A percentile compares a stretch with the other conserved stretches of the same genome.
Evolutionary conservation across 2,888 invertebrate genomes (phyloP).

Genomic region (Ophioninae sp.): DNA sequence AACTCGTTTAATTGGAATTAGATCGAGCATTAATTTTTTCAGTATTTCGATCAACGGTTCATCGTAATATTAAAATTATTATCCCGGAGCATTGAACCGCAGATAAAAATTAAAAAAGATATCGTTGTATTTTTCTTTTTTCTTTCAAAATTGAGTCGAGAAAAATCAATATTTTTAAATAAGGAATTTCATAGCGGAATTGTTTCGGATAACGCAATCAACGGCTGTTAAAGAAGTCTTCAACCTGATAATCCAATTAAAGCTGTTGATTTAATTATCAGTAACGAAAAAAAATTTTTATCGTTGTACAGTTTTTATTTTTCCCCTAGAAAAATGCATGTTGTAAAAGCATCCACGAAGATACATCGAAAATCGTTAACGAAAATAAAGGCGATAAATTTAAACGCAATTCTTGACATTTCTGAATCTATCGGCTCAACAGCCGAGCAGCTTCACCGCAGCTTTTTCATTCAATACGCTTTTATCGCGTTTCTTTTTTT

Average conservation of each 20-base stretch:
- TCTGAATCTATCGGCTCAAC: neutral
- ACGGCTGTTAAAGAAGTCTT: no score
- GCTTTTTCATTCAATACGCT: neutral
- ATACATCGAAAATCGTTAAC: neutral
- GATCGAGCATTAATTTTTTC: neutral
- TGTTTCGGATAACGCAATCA: no score
- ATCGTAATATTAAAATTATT: no score
- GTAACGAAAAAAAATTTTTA: neutral
- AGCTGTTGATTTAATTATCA: no score
- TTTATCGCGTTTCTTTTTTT: constrained; percentile 7
- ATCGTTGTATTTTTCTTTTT: no score
- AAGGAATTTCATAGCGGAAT: no score
- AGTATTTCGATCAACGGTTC: no score
- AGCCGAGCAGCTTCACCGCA: neutral
- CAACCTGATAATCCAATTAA: no score
- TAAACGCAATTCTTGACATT: constrained; percentile 2
- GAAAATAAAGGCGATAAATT: neutral
- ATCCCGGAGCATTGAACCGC: no score
- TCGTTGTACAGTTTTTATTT: constrained; percentile 6
- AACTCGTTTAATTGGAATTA: neutral
- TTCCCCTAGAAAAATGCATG: neutral
- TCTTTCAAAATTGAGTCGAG: no score
- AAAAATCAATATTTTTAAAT: no score
- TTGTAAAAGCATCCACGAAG: neutral
- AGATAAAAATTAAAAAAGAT: no score